Evolutionary conservation across 92 coral and sea anemone genomes (phyloP).

Genomic region (Porites cylindrica): DNA sequence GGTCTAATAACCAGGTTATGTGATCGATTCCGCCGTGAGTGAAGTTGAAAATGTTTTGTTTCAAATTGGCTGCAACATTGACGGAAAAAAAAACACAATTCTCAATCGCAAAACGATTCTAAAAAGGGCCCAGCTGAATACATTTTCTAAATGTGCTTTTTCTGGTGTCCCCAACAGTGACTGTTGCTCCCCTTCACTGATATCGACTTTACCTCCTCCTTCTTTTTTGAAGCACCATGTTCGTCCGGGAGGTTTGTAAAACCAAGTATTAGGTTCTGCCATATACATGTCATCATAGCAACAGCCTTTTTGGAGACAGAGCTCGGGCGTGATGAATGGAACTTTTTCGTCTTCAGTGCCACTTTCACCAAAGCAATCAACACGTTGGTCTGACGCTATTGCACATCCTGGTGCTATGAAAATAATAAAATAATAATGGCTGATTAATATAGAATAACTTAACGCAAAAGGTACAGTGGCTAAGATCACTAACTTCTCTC

Average conservation of each 20-base stretch:
- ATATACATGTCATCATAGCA: constrained; percentile 89
- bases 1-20: too few species aligned
- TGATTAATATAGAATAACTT: background rate
- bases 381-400: background rate
- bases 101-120: too few species aligned
- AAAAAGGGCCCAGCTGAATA: too few species aligned
- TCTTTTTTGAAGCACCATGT: constrained; percentile 67
- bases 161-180: too few species aligned
- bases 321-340: constrained; percentile 76
- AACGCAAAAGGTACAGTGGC: background rate
- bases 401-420: constrained; percentile 1
- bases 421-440: background rate
- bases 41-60: too few species aligned
- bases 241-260: constrained; percentile 47
- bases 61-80: too few species aligned
- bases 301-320: constrained; percentile 71
- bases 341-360: constrained; percentile 33
- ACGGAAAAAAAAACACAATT: too few species aligned
- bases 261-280: constrained; percentile 40
- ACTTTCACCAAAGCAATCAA: constrained; percentile 24
- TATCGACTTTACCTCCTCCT: background rate
- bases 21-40: too few species aligned
- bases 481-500: too few species aligned
- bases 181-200: too few species aligned
- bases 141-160: too few species aligned